Percentiles rank a stretch among this genome's conserved stretches.
Evolutionary conservation across 2,888 invertebrate species (phyloP).

Genomic region (Gisinianus flammeolus): DNA sequence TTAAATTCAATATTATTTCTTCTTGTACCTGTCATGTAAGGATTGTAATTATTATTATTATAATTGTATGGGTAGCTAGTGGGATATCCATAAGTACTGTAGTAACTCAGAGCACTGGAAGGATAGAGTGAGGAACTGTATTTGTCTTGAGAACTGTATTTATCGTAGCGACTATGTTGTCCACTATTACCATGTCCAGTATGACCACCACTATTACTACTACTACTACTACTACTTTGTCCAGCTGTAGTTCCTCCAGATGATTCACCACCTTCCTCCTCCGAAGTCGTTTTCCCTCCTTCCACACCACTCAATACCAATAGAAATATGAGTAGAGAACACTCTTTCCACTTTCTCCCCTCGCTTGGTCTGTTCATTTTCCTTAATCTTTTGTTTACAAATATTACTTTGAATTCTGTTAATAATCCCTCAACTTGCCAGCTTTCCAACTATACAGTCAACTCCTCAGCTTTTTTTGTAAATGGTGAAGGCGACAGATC

Average conservation of each 20-base stretch:
- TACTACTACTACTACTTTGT: not conserved
- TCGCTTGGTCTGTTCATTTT: not conserved
- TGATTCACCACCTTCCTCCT: not conserved
- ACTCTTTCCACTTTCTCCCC: not conserved
- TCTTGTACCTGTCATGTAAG: not conserved
- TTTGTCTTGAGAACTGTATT: not conserved
- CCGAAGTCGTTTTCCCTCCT: constrained; percentile 4
- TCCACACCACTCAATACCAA: not conserved
- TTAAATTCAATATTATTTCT: not conserved
- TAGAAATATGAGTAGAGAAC: not conserved
- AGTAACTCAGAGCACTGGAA: constrained; percentile 15
- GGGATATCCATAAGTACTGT: constrained; percentile 24
- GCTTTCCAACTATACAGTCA: too few species aligned
- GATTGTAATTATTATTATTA: constrained; percentile 11
- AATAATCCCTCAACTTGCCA: too few species aligned
- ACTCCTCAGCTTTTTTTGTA: too few species aligned
- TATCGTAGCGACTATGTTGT: not conserved
- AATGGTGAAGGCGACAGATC: too few species aligned
- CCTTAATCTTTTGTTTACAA: too few species aligned
- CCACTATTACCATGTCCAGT: not conserved
- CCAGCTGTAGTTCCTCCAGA: not conserved
- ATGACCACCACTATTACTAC: not conserved
- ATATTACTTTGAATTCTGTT: too few species aligned
- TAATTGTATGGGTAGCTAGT: not conserved
- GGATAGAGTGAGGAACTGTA: not conserved